Conservation (phyloP, 2,888 invertebrate genomes). For the Rhamphomyia laevipes region DNA sequence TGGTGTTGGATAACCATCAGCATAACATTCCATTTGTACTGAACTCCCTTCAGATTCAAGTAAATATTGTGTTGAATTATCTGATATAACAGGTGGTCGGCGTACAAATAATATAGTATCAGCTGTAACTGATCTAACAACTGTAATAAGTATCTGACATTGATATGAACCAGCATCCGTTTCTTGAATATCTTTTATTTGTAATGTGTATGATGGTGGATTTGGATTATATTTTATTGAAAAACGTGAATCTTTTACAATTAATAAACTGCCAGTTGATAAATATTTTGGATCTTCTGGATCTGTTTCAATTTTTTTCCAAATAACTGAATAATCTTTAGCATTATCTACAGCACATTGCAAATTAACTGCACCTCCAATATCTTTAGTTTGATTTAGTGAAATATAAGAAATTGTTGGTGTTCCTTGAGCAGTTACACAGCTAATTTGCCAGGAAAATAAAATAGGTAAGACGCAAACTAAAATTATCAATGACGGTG, state of each 20-base stretch:
- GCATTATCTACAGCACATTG: conserved; percentile 84
- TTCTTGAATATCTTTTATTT: conserved; percentile 88
- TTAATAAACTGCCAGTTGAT: conserved; percentile 68
- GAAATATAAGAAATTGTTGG: conserved; percentile 86
- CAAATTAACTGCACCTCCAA: conserved; percentile 78
- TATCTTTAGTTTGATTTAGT: conserved; percentile 83
- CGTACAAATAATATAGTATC: conserved; percentile 76
- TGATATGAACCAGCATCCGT: conserved; percentile 82
- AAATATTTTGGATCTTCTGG: conserved; percentile 61
- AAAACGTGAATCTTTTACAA: conserved; percentile 75
- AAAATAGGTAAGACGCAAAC: no score
- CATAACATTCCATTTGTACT: conserved; percentile 77
- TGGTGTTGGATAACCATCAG: conserved; percentile 75
- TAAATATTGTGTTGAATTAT: conserved; percentile 76
- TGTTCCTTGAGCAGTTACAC: conserved; percentile 62
- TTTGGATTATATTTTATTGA: conserved; percentile 65
- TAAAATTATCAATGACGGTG: no score
- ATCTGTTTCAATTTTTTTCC: conserved; percentile 61
- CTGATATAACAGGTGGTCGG: conserved; percentile 83
- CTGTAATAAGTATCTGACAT: conserved; percentile 76
- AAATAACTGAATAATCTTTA: conserved; percentile 75
- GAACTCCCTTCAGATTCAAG: conserved; percentile 39
- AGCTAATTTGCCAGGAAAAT: no score
- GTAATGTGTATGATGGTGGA: conserved; percentile 67
- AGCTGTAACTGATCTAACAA: conserved; percentile 68